A percentile compares a stretch with the other conserved stretches of the same genome.
Conservation (phyloP, 1,140 invertebrate species). For the Penaeus vannamei region DNA sequence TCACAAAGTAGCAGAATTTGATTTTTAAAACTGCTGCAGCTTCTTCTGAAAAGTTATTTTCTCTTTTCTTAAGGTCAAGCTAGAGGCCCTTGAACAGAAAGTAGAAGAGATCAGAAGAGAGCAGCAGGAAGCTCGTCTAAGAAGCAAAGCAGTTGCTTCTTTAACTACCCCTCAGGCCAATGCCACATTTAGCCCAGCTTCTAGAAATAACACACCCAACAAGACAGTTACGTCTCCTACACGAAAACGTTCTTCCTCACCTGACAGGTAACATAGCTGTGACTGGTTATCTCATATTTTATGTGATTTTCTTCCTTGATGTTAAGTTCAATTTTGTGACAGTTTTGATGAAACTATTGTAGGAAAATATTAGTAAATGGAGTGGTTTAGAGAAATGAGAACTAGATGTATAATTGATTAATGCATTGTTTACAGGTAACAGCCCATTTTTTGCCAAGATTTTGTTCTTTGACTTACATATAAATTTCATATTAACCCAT, state of each 20-base stretch:
- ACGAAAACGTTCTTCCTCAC: conserved; percentile 41
- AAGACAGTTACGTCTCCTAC: conserved; percentile 48
- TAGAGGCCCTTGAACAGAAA: conserved; percentile 82
- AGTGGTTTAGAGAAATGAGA: too few species aligned
- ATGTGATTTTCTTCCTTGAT: background rate
- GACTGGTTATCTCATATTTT: background rate
- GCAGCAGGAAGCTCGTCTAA: conserved; percentile 83
- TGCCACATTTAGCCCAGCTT: conserved; percentile 59
- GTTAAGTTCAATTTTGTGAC: too few species aligned
- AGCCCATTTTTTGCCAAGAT: too few species aligned
- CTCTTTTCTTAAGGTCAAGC: conserved; percentile 76
- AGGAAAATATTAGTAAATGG: too few species aligned
- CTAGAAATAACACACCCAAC: conserved; percentile 57
- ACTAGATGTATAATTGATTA: too few species aligned
- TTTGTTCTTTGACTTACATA: too few species aligned
- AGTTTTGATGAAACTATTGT: too few species aligned
- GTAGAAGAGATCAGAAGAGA: conserved; percentile 82
- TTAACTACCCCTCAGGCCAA: conserved; percentile 58
- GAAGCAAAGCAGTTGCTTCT: conserved; percentile 64
- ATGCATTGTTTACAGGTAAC: too few species aligned
- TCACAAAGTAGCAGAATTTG: too few species aligned
- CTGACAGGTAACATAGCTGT: conserved; percentile 37
- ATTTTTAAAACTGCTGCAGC: too few species aligned
- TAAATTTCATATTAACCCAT: too few species aligned
- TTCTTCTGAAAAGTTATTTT: too few species aligned